Conservation (phyloP, 2,113 vertebrate genomes). For the Hyperopisus bebe region DNA sequence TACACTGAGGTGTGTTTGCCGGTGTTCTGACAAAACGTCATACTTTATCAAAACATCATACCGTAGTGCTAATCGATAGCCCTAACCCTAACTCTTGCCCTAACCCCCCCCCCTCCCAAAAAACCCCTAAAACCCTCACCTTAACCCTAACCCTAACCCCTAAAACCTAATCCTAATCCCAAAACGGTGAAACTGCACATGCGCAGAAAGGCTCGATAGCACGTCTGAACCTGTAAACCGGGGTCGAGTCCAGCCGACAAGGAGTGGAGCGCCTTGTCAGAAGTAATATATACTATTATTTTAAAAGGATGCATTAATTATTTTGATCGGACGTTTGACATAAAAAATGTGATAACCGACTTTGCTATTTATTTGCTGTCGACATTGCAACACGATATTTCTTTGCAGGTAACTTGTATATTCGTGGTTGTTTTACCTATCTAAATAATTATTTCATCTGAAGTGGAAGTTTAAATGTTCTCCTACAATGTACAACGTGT, state of each 20-base stretch:
- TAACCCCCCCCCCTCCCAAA: no score
- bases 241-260: background rate
- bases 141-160: no score
- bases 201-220: no score
- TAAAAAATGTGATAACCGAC: background rate
- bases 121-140: no score
- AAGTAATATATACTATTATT: background rate
- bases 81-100: no score
- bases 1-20: background rate
- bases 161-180: no score
- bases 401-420: background rate
- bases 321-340: background rate
- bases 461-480: background rate
- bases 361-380: background rate
- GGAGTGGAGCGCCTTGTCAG: background rate
- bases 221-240: background rate
- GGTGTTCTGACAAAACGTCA: no score
- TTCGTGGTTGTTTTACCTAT: background rate
- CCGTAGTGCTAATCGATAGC: no score
- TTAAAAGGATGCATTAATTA: background rate
- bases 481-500: background rate
- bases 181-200: no score
- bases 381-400: background rate
- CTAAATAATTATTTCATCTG: background rate
- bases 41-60: no score